These are phyloP conservation scores for Anthopleura sola DNA, from an alignment of 64 coral and sea anemone genomes.

Conservation along the genomic window DNA sequence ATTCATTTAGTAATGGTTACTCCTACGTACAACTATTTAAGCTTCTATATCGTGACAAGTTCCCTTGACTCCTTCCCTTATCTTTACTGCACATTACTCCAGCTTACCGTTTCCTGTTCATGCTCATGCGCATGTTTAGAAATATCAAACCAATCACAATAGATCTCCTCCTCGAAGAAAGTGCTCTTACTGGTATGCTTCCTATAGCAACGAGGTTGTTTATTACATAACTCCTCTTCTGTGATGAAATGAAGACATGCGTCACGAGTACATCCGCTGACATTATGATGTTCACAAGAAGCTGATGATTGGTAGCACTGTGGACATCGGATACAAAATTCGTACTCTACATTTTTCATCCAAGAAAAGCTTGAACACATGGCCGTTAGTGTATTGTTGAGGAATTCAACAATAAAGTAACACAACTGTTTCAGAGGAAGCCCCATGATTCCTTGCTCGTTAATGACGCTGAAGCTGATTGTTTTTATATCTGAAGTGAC, in stretches of 20 bases:
- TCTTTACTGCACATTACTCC: too few species aligned
- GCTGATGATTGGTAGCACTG: background rate
- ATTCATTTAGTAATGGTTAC: too few species aligned
- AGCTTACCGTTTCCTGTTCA: background rate
- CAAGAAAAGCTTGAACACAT: background rate
- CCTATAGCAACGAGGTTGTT: background rate
- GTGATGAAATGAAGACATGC: slow-evolving; percentile 6
- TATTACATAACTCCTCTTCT: background rate
- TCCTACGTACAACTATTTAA: too few species aligned
- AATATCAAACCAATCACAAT: background rate
- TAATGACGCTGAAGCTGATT: background rate
- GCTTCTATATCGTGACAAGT: too few species aligned
- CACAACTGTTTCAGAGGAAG: background rate
- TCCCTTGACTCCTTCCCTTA: too few species aligned
- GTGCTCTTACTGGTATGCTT: background rate
- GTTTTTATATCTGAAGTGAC: slow-evolving; percentile 2
- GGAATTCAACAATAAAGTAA: background rate
- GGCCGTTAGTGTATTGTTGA: background rate
- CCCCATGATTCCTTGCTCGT: background rate
- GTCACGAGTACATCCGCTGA: background rate
- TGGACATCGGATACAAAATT: slow-evolving; percentile 1
- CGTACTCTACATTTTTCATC: background rate
- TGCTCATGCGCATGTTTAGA: background rate
- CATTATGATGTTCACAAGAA: background rate
- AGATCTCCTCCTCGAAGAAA: background rate